These are phyloP conservation scores for Nilaparvata lugens DNA, from an alignment of 1,140 invertebrate genomes.

Conservation along the genomic window DNA sequence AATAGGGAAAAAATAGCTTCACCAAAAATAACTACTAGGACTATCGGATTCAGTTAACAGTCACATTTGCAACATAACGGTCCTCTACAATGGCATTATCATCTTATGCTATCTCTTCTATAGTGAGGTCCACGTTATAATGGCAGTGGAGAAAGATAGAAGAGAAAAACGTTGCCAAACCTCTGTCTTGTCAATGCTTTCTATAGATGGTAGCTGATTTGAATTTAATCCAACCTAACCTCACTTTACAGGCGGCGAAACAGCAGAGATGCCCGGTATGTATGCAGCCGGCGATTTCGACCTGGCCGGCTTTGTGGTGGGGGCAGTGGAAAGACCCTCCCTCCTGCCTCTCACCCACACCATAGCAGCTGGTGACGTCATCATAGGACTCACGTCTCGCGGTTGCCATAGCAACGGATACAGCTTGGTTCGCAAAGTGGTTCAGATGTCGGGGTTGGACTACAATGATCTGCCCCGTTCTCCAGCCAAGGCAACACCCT, in stretches of 20 bases:
- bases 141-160: too few relatives aligned
- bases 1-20: too few relatives aligned
- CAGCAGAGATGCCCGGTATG: conserved; percentile 93
- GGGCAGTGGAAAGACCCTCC: conserved; percentile 68
- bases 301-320: conserved; percentile 90
- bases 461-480: conserved; percentile 71
- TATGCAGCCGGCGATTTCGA: conserved; percentile 84
- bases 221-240: too few relatives aligned
- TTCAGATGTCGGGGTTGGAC: conserved; percentile 53
- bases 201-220: too few relatives aligned
- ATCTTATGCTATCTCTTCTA: too few relatives aligned
- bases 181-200: too few relatives aligned
- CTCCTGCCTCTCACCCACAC: conserved; percentile 63
- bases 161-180: too few relatives aligned
- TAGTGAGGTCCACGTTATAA: too few relatives aligned
- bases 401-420: conserved; percentile 96
- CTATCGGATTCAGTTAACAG: too few relatives aligned
- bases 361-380: conserved; percentile 66
- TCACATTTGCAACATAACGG: too few relatives aligned
- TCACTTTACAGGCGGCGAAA: conserved; percentile 68
- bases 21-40: too few relatives aligned
- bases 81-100: too few relatives aligned
- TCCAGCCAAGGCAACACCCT: conserved; percentile 38
- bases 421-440: conserved; percentile 81
- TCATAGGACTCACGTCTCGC: conserved; percentile 78